Evolutionary conservation across 1,140 invertebrate genomes (phyloP).

Genomic region (Platorchestia sp.): DNA sequence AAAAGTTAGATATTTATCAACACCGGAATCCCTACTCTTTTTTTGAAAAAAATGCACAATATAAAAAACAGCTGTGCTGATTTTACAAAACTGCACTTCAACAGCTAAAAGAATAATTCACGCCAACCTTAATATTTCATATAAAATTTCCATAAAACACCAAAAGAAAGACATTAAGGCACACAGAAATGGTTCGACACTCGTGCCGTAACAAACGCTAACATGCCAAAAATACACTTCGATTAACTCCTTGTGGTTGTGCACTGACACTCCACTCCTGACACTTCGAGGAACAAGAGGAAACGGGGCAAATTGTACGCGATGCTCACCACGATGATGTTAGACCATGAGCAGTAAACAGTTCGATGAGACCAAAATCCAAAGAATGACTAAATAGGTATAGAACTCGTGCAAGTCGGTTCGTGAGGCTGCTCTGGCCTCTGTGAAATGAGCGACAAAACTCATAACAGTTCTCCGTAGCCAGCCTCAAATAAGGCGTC

Average conservation of each 20-base stretch:
- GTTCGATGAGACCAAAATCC: not conserved
- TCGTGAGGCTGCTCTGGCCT: not conserved
- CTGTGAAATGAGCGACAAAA: not conserved
- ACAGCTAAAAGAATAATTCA: not conserved
- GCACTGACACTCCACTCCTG: not conserved
- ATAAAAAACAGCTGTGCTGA: not conserved
- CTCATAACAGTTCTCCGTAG: not conserved
- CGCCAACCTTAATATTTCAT: not conserved
- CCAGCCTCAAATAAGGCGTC: not conserved
- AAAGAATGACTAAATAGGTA: not conserved
- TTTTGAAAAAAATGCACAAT: not conserved
- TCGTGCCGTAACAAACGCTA: not conserved
- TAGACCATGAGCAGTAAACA: not conserved
- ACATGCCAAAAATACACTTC: not conserved
- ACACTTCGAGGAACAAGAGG: not conserved
- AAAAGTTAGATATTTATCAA: not conserved
- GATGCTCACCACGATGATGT: not conserved
- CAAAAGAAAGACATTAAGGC: not conserved
- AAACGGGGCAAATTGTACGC: not conserved
- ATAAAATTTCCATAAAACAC: not conserved
- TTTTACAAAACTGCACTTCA: not conserved
- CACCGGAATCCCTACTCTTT: not conserved
- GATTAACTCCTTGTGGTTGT: not conserved
- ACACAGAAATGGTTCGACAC: not conserved
- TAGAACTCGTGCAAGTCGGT: not conserved